These are phyloP conservation scores for Alligator sinensis DNA, from an alignment of 2,113 vertebrate genomes.

Conservation along the genomic window DNA sequence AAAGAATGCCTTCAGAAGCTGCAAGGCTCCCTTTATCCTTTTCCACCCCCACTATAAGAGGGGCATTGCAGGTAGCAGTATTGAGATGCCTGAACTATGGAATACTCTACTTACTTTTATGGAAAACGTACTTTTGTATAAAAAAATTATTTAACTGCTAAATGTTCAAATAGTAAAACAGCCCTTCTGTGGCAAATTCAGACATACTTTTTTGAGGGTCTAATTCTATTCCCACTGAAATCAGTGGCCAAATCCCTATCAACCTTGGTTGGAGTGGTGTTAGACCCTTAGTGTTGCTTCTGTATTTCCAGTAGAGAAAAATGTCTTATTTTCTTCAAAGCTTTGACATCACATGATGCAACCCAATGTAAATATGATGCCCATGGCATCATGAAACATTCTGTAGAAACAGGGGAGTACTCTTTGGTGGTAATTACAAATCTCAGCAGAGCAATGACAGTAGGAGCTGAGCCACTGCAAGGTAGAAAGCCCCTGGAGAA, in stretches of 20 bases:
- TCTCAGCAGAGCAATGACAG: neutral
- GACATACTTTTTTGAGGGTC: neutral
- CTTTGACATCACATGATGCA: conserved; percentile 73
- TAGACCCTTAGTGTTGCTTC: neutral
- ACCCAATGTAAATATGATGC: conserved; percentile 48
- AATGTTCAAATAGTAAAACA: conserved; percentile 20
- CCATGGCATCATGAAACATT: conserved; percentile 22
- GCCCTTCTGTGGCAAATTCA: neutral
- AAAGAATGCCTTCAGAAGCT: neutral
- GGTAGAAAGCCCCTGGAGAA: neutral
- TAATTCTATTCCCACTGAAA: neutral
- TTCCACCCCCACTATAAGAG: neutral
- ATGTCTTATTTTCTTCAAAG: conserved; percentile 21
- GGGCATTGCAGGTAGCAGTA: neutral
- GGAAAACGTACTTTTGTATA: neutral
- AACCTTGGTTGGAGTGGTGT: neutral
- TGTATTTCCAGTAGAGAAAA: neutral
- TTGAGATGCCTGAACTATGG: neutral
- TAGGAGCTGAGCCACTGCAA: neutral
- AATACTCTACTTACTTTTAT: neutral
- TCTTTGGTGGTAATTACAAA: conserved; percentile 5
- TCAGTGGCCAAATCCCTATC: neutral
- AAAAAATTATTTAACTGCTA: conserved; percentile 2
- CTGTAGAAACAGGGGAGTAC: neutral
- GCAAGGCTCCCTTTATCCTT: neutral